Percentiles rank a stretch among this genome's conserved stretches.
phyloP scores from a whole-genome alignment of 2,113 vertebrate genomes.

The Lepus europaeus region DNA sequence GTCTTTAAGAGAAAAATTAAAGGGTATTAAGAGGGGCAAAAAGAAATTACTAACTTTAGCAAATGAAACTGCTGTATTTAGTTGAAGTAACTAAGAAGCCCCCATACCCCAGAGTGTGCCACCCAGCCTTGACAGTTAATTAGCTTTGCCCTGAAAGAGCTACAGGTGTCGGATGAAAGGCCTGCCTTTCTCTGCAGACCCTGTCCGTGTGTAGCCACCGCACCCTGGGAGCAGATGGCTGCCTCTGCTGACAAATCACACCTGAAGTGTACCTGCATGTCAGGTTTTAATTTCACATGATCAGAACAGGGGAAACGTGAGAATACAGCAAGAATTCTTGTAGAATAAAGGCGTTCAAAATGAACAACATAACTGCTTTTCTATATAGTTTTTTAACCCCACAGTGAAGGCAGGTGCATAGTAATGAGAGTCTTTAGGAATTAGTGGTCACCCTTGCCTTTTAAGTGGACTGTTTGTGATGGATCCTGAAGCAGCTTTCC shows the following conservation, averaged over 20 bases:
- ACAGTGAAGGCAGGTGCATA: constrained; percentile 71
- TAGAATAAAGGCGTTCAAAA: constrained; percentile 71
- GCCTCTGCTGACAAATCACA: constrained; percentile 65
- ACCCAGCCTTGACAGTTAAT: constrained; percentile 79
- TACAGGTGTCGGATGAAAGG: constrained; percentile 74
- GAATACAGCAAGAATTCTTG: constrained; percentile 57
- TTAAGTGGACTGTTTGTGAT: constrained; percentile 43
- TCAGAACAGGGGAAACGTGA: constrained; percentile 71
- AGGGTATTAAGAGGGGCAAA: constrained; percentile 28
- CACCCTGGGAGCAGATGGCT: constrained; percentile 56
- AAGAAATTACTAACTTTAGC: constrained; percentile 56
- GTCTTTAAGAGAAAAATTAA: constrained; percentile 65
- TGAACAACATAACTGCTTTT: constrained; percentile 62
- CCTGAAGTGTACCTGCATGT: constrained; percentile 69
- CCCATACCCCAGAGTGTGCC: constrained; percentile 52
- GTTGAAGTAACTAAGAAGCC: constrained; percentile 74
- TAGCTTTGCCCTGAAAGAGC: constrained; percentile 75
- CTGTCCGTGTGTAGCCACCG: constrained; percentile 55
- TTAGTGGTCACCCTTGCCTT: constrained; percentile 47
- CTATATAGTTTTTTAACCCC: constrained; percentile 60
- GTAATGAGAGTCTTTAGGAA: constrained; percentile 70
- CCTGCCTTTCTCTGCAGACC: constrained; percentile 49
- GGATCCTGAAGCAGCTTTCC: not conserved
- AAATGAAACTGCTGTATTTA: constrained; percentile 70
- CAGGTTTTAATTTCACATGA: constrained; percentile 77